A percentile compares a stretch with the other conserved stretches of the same genome.
phyloP scores from a whole-genome alignment of 1,140 invertebrate species.

The Orchesella cincta region DNA sequence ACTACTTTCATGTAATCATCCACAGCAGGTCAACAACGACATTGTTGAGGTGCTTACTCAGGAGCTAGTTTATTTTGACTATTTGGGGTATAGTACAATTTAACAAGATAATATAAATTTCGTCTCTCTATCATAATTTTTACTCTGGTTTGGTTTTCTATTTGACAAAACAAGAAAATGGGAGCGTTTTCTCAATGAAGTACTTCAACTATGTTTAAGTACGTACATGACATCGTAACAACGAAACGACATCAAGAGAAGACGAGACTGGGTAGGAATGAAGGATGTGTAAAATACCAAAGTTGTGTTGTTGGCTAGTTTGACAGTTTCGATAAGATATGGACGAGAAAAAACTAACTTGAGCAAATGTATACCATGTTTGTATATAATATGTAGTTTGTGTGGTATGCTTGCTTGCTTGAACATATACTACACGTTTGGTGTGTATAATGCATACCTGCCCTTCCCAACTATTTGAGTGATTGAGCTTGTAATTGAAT shows the following conservation, averaged over 20 bases:
- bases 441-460: neutral
- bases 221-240: neutral
- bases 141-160: neutral
- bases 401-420: too few relatives aligned
- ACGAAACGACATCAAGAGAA: too few relatives aligned
- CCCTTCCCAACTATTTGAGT: neutral
- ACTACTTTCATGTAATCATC: neutral
- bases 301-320: neutral
- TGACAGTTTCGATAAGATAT: slow-evolving; percentile 20
- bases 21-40: slow-evolving; percentile 2
- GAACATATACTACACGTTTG: too few relatives aligned
- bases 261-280: too few relatives aligned
- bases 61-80: neutral
- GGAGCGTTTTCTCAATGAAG: slow-evolving; percentile 8
- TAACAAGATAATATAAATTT: neutral
- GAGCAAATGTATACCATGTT: too few relatives aligned
- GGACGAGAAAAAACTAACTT: neutral
- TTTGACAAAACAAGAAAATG: slow-evolving; percentile 21
- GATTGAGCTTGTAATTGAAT: neutral
- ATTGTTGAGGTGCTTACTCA: neutral
- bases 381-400: too few relatives aligned
- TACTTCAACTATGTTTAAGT: too few relatives aligned
- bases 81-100: neutral
- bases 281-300: neutral
- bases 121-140: neutral